phyloP scores from a whole-genome alignment of 2,113 vertebrate genomes.

The Eupsittula cactorum region DNA sequence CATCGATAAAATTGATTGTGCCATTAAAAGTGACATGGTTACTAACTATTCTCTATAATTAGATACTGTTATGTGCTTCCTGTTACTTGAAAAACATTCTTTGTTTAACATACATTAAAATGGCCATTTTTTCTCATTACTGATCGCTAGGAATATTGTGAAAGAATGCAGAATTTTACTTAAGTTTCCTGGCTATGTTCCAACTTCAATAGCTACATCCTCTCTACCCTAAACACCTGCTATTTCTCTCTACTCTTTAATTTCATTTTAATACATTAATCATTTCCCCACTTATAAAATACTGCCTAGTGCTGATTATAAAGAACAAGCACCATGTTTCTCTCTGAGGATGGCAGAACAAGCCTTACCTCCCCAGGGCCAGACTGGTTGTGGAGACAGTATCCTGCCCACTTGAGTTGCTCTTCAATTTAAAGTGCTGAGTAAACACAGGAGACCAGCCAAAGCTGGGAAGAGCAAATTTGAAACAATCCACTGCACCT shows the following conservation, averaged over 20 bases:
- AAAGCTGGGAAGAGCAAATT: neutral
- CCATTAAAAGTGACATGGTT: conserved; percentile 66
- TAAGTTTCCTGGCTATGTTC: neutral
- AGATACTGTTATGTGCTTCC: conserved; percentile 65
- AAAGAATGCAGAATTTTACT: conserved; percentile 29
- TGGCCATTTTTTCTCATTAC: conserved; percentile 12
- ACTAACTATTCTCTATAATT: conserved; percentile 67
- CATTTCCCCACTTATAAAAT: conserved; percentile 29
- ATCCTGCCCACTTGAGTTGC: neutral
- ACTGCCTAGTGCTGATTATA: neutral
- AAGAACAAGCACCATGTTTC: neutral
- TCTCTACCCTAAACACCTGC: neutral
- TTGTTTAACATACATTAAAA: conserved; percentile 46
- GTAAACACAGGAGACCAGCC: neutral
- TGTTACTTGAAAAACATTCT: conserved; percentile 70
- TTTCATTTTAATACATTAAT: conserved; percentile 42
- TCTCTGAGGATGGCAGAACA: neutral
- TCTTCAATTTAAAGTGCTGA: neutral
- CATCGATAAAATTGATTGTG: conserved; percentile 71
- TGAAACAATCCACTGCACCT: neutral
- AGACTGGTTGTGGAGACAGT: neutral
- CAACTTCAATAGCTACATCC: conserved; percentile 10
- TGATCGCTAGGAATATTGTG: conserved; percentile 16
- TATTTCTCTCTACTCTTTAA: conserved; percentile 12
- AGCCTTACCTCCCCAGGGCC: neutral